Evolutionary conservation across 2,797 vertebrate species (phyloP), one percentile per base, ranked within the genome.

Genomic region (Garrulus glandarius): DNA sequence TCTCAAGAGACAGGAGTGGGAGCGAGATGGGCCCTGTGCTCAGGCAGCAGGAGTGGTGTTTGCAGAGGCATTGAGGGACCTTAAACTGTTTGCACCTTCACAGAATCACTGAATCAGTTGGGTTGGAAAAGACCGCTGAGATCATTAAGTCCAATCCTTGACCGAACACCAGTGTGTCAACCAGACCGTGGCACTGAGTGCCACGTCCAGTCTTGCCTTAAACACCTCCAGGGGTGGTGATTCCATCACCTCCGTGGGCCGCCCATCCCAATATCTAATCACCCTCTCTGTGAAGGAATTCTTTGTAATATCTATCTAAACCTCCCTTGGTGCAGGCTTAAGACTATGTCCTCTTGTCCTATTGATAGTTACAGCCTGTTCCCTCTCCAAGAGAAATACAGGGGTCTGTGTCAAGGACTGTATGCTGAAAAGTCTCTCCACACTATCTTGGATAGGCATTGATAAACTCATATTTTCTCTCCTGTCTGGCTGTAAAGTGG

Each of bases 21-120:
- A 15, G 1, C 0, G 1, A 9, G 15, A 8, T 17, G 17, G n/a
- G 6, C 1, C 1, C 15, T n/a, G 43, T 5, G 47, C 18, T 17
- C 34, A 4, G 16, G 30, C 44, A 19, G 30, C 34, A 8, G 22
- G 15, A 32, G 15, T 4, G 19, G 30, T 9, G 19, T 26, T 27
- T 15, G 59, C 20, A 29, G 26, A 18, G 44, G 15, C 12, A 9
- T 6, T 5, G 49, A 65, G 34, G 5, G 15, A 6, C 1, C 1
- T 13, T 50, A 6, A 53, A 16, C 3, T n/a, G 3, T 47, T 46
- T 8, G 3, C 27, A 37, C 5, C 9, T n/a, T 69, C 9, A 24
- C 30, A n/a, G 7, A 16, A 8, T 47, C 21, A 23, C 21, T 2
- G 8, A 41, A 27, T 75, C 26, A 41, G 0, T 34, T 74, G 29